Evolutionary conservation across 2,797 vertebrate species (phyloP), one percentile per base, ranked within the genome.

Genomic region (Acridotheres tristis): DNA sequence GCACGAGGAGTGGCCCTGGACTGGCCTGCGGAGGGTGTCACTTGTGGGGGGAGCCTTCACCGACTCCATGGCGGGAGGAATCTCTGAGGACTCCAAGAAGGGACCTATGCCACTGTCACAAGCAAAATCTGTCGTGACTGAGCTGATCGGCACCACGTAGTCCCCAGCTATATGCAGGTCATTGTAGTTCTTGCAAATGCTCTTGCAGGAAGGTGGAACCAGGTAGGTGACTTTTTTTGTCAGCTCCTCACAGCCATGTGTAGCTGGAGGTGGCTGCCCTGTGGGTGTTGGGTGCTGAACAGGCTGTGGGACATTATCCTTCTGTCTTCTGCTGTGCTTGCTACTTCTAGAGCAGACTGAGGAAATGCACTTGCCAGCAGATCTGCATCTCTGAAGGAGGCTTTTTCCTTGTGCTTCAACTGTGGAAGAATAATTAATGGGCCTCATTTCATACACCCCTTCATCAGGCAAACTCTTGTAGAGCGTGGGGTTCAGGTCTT

Each of bases 151-250:
- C 96, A 99, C 93, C 62, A 99, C 99, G 5, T 99, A 99, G 93
- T 98, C 99, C 5, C 99, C 99, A 5, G 98, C 99, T 48, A 99
- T 99, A 40, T 99, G 98, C 93, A 99, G 97, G 96, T 99, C 99
- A 1, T 98, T 99, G 97, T 99, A 99, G 97, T 99, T 98, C 93
- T 99, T 98, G 93, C 98, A 99, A 96, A 99, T 99, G 97, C 99
- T 99, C 97, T 99, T 98, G 94, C 99, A 99, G 90, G 98, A 99
- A 45, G 99, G 97, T 26, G 99, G 99, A 92, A 99, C 99, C 94
- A 99, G 94, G 96, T 99, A 99, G 18, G 98, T 98, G 72, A 98
- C 98, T n/a, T 98, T 98, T 12, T 93, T 97, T 17, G 88, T 76
- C 23, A 59, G 83, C 16, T 93, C 97, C 77, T 96, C 97, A 0